Evolutionary conservation across 2,113 vertebrate genomes (phyloP).

Genomic region (Herpetotheres cachinnans): DNA sequence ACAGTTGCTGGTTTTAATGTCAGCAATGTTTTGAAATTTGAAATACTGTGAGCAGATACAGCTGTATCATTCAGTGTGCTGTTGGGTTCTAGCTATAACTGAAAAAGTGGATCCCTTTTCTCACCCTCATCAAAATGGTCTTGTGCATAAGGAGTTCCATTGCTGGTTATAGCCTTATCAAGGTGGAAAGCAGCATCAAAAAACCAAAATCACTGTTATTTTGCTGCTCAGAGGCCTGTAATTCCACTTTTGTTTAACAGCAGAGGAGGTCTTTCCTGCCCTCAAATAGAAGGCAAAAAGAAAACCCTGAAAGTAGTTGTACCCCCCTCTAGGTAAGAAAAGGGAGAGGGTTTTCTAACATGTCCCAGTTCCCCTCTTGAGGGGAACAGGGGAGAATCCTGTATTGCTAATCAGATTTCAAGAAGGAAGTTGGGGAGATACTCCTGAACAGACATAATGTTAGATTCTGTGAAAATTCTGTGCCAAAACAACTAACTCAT

Average conservation of each 20-base stretch:
- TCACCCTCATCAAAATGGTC: neutral
- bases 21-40: conserved; percentile 19
- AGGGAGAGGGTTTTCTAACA: neutral
- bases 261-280: neutral
- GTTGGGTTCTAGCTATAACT: conserved; percentile 61
- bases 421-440: neutral
- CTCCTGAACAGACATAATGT: neutral
- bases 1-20: neutral
- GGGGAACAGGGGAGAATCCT: neutral
- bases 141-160: conserved; percentile 20
- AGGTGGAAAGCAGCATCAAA: neutral
- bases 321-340: neutral
- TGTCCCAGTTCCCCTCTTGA: neutral
- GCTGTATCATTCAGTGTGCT: conserved; percentile 27
- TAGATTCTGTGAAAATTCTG: conserved; percentile 17
- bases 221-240: conserved; percentile 16
- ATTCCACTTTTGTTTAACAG: neutral
- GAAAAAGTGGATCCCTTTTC: conserved; percentile 20
- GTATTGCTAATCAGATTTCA: neutral
- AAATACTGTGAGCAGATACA: conserved; percentile 65
- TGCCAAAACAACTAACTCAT: conserved; percentile 46
- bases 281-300: neutral
- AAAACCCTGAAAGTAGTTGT: neutral
- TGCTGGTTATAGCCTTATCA: conserved; percentile 13
- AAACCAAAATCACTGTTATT: neutral